Percentiles rank a stretch among this genome's conserved stretches.
These are phyloP conservation scores for Drosophila seclusa DNA, from an alignment of 2,888 invertebrate species.

Conservation along the genomic window DNA sequence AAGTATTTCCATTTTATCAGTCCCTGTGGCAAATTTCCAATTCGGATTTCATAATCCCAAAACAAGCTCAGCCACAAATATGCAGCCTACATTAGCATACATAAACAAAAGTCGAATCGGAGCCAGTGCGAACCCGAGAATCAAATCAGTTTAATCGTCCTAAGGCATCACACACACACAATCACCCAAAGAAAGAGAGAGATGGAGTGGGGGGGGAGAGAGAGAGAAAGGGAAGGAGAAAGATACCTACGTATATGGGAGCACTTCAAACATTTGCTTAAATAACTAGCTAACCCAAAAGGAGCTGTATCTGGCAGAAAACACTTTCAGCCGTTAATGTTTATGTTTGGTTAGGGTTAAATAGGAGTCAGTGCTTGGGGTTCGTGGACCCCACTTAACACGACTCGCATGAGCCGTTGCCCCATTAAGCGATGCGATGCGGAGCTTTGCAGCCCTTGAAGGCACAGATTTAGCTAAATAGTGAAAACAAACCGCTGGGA, in stretches of 20 bases:
- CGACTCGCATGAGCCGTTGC: conserved; percentile 42
- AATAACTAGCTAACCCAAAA: conserved; percentile 57
- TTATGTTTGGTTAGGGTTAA: conserved; percentile 43
- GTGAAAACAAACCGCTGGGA: conserved; percentile 45
- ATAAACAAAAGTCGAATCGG: conserved; percentile 46
- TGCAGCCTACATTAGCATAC: conserved; percentile 50
- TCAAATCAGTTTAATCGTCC: conserved; percentile 74
- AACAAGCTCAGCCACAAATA: conserved; percentile 52
- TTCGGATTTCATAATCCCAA: conserved; percentile 46
- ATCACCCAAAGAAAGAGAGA: conserved; percentile 10
- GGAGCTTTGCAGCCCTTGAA: conserved; percentile 35
- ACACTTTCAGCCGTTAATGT: conserved; percentile 68
- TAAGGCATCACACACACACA: conserved; percentile 26
- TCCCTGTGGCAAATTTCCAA: conserved; percentile 2
- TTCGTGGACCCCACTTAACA: conserved; percentile 73
- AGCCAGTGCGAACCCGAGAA: conserved; percentile 40
- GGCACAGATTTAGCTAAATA: conserved; percentile 53
- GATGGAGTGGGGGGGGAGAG: not conserved
- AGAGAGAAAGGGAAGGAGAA: not conserved
- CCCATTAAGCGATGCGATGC: conserved; percentile 47
- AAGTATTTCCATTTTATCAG: not conserved
- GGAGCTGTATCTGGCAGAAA: conserved; percentile 38
- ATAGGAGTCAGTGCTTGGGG: conserved; percentile 32
- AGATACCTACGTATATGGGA: conserved; percentile 37
- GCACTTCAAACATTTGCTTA: conserved; percentile 48